These are phyloP conservation scores for Aplysina aerophoba DNA, from an alignment of 37 sponge, comb jelly and placozoan species.

Conservation along the genomic window DNA sequence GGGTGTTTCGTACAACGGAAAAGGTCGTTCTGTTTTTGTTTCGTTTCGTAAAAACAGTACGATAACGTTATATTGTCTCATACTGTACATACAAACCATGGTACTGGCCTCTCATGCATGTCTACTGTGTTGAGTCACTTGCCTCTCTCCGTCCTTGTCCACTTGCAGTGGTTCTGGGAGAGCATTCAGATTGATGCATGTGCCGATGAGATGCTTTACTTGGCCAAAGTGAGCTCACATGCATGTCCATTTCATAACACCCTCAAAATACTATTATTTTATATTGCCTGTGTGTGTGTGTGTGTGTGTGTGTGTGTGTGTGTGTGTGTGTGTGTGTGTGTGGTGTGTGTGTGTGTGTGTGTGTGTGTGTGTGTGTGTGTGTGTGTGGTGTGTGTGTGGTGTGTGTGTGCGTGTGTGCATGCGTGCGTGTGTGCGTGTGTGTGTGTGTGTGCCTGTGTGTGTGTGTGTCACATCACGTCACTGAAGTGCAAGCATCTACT, in stretches of 20 bases:
- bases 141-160: not conserved
- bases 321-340: not conserved
- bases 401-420: constrained; percentile 28
- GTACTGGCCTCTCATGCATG: too few relatives aligned
- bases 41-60: too few relatives aligned
- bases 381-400: constrained; percentile 17
- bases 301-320: not conserved
- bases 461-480: not conserved
- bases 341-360: constrained; percentile 13
- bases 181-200: constrained; percentile 94
- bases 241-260: not conserved
- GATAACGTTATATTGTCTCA: too few relatives aligned
- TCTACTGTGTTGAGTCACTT: too few relatives aligned
- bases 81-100: too few relatives aligned
- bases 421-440: not conserved
- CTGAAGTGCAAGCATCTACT: not conserved
- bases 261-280: too few relatives aligned
- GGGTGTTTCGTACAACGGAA: too few relatives aligned
- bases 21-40: too few relatives aligned
- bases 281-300: constrained; percentile 22
- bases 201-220: constrained; percentile 88
- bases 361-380: not conserved
- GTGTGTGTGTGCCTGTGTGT: not conserved
- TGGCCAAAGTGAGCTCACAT: constrained; percentile 53
- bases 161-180: constrained; percentile 94